These are phyloP conservation scores for Synanthedon formicaeformis DNA, from an alignment of 2,888 invertebrate genomes.

Conservation along the genomic window DNA sequence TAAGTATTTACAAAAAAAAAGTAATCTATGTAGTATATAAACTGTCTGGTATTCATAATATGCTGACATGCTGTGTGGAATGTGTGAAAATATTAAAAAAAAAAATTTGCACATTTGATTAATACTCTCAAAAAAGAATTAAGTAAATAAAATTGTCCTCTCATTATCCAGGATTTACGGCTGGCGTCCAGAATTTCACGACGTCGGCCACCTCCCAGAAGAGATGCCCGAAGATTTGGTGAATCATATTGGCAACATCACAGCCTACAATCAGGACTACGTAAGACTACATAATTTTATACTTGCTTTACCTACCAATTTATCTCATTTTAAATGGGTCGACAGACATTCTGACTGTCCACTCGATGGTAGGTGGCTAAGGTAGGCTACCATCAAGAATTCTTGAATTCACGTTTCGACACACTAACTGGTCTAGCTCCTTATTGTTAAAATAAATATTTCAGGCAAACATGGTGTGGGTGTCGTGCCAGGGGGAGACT, in stretches of 20 bases:
- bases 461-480: slow-evolving; percentile 77
- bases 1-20: too few species aligned
- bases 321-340: background rate
- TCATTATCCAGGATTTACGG: slow-evolving; percentile 78
- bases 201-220: slow-evolving; percentile 73
- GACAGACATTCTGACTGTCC: too few species aligned
- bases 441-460: background rate
- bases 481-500: slow-evolving; percentile 94
- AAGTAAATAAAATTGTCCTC: background rate
- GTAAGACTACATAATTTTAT: background rate
- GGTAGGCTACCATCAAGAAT: too few species aligned
- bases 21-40: too few species aligned
- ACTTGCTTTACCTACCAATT: background rate
- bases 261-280: slow-evolving; percentile 17
- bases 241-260: slow-evolving; percentile 69
- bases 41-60: too few species aligned
- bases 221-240: slow-evolving; percentile 80
- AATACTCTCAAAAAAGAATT: too few species aligned
- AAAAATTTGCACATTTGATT: too few species aligned
- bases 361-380: too few species aligned
- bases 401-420: too few species aligned
- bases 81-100: too few species aligned
- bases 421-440: too few species aligned
- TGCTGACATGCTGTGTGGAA: too few species aligned
- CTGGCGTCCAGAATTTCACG: slow-evolving; percentile 88